Base-by-base conservation (phyloP, 2,888 invertebrate genomes). In the Megamerina dolium region DNA sequence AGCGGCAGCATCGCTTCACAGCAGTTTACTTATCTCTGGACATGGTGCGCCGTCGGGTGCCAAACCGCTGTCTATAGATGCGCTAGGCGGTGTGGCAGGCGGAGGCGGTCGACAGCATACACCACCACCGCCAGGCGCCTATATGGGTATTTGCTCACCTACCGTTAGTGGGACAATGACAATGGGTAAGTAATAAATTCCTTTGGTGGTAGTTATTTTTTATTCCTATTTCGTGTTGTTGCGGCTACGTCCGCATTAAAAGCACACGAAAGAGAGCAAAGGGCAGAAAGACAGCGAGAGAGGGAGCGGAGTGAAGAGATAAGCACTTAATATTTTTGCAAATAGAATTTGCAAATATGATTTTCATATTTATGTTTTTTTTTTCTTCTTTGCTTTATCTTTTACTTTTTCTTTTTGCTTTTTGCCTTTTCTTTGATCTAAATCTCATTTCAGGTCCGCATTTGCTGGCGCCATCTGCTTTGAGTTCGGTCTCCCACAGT, bases 401-500 rank as follows among this genome's bases (percentile, higher is more conserved):
- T 26, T 32, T 18, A 19, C n/a, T 32, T 14, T 23, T 30, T 8
- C 10, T 47, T n/a, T n/a, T n/a, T n/a, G n/a, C n/a, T n/a, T n/a
- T n/a, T n/a, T n/a, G n/a, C n/a, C n/a, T 33, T 16, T 40, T 13
- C 16, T 27, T 41, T 46, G 12, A 20, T 17, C 13, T 23, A 19
- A n/a, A 33, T n/a, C n/a, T n/a, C n/a, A n/a, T n/a, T 46, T 37
- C 49, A 61, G 68, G 65, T 52, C 56, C 61, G 3, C 63, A 66
- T 20, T 57, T 66, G 56, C 56, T 63, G 41, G 50, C 58, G 5
- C 60, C 61, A 3, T 56, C 63, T 16, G 56, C 58, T 14, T 53
- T 67, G 44, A 60, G 59, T 27, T 60, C 63, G 26, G 58, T 62
- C 20, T 54, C 68, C 23, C 59, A 59, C 52, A 59, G 59, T 33